Percentiles rank a stretch among this genome's conserved stretches.
Conservation (phyloP, 2,113 vertebrate species). For the Uria aalge region DNA sequence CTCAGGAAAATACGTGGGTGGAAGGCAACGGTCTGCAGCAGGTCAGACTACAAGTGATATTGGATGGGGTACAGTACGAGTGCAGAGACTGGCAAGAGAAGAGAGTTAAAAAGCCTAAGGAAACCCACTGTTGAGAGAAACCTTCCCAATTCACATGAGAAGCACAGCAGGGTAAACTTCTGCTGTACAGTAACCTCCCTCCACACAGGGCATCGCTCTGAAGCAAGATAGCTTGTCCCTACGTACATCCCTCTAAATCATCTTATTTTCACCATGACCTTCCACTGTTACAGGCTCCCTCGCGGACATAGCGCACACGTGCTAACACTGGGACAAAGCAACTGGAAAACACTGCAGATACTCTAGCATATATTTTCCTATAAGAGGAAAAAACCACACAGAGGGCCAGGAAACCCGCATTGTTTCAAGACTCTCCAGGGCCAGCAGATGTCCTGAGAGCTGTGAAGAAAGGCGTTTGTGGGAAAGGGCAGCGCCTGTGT, state of each 20-base stretch:
- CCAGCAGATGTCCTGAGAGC: conserved; percentile 20
- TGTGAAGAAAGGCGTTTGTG: not conserved
- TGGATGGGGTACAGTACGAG: not conserved
- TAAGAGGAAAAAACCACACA: conserved; percentile 29
- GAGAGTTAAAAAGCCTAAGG: not conserved
- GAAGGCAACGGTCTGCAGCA: not conserved
- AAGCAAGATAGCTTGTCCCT: not conserved
- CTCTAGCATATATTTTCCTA: conserved; percentile 16
- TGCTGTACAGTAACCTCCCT: not conserved
- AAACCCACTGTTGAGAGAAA: not conserved
- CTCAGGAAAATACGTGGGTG: not conserved
- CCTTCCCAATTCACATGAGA: not conserved
- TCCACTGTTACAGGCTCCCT: not conserved
- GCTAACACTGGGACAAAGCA: not conserved
- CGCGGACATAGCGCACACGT: not conserved
- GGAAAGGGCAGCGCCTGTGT: not conserved
- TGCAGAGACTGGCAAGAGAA: not conserved
- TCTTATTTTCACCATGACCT: not conserved
- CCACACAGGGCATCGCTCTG: not conserved
- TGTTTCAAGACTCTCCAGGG: conserved; percentile 27
- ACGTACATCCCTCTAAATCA: not conserved
- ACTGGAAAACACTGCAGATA: not conserved
- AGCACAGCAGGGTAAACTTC: not conserved
- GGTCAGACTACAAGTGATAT: fast-evolving
- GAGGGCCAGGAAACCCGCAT: conserved; percentile 11